These are phyloP conservation scores for Lissocephala sabroskyi DNA, from an alignment of 2,888 invertebrate genomes.

Conservation along the genomic window DNA sequence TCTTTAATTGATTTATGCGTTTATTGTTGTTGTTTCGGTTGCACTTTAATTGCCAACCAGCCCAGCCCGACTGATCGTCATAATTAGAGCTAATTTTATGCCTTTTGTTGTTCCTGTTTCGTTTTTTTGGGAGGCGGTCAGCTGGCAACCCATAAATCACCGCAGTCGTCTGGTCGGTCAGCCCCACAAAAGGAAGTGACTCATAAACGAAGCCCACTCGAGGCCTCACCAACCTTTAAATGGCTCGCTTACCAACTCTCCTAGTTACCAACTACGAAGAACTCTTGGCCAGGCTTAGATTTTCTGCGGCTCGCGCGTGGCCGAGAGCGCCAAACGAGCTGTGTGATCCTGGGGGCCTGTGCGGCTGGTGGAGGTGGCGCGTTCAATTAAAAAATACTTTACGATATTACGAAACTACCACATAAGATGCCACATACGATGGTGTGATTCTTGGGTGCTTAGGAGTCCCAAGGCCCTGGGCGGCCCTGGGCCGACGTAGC, in stretches of 20 bases:
- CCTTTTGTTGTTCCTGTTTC: no score
- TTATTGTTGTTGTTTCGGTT: constrained; percentile 13
- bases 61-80: constrained; percentile 37
- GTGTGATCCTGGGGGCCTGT: no score
- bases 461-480: constrained; percentile 6
- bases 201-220: constrained; percentile 35
- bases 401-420: constrained; percentile 67
- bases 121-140: no score
- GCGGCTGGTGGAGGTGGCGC: constrained; percentile 56
- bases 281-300: no score
- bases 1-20: constrained; percentile 59
- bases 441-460: no score
- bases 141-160: constrained; percentile 52
- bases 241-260: no score
- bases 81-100: constrained; percentile 64
- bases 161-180: neutral
- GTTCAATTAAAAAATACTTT: constrained; percentile 67
- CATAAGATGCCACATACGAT: constrained; percentile 38
- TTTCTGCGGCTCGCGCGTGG: no score
- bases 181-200: constrained; percentile 37
- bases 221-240: no score
- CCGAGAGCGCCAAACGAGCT: no score
- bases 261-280: no score
- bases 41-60: constrained; percentile 57
- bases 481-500: no score